phyloP scores from a whole-genome alignment of 2,797 vertebrate genomes.

The Gymnothorax reevesii region DNA sequence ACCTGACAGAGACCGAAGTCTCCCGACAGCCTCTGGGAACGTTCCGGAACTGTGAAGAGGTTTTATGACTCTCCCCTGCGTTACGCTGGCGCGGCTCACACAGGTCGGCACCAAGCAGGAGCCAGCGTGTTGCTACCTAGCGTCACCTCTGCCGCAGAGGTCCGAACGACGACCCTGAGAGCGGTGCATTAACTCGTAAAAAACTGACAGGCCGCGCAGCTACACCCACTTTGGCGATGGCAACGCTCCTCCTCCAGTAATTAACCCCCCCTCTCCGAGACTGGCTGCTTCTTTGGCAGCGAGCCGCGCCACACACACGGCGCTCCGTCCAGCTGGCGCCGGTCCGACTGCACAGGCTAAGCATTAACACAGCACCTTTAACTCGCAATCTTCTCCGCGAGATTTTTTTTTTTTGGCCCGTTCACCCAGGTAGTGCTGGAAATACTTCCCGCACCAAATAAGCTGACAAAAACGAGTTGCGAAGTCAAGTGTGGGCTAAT shows the following conservation, averaged over 20 bases:
- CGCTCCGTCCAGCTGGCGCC: background rate
- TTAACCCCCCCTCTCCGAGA: background rate
- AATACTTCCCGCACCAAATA: too few relatives aligned
- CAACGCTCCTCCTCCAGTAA: background rate
- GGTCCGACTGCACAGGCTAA: background rate
- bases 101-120: background rate
- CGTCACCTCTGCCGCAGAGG: background rate
- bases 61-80: background rate
- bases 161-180: background rate
- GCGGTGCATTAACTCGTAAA: background rate
- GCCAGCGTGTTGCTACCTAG: background rate
- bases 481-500: too few relatives aligned
- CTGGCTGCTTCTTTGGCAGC: background rate
- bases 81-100: background rate
- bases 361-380: background rate
- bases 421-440: background rate
- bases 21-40: background rate
- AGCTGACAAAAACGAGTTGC: too few relatives aligned
- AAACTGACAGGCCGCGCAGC: background rate
- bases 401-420: background rate
- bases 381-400: background rate
- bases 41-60: background rate
- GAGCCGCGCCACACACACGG: too few relatives aligned
- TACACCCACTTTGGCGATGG: background rate
- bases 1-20: background rate